Percentiles rank a stretch among this genome's conserved stretches.
Conservation (phyloP, 2,113 vertebrate genomes). For the Ophiodon elongatus region DNA sequence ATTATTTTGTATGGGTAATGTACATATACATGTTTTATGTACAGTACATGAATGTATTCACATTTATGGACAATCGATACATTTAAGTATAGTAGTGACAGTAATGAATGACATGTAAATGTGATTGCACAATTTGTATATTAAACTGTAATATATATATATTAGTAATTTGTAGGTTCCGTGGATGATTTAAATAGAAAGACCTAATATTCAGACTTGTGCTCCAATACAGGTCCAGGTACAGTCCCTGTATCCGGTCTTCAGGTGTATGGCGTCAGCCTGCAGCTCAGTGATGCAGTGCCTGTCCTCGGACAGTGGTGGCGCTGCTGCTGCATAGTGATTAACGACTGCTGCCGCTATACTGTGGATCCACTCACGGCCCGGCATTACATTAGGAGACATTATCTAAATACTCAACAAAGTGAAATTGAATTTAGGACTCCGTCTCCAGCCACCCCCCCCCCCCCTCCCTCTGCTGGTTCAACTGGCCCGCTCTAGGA, state of each 20-base stretch:
- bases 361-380: constrained; percentile 61
- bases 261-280: constrained; percentile 20
- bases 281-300: constrained; percentile 41
- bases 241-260: constrained; percentile 2
- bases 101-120: not conserved
- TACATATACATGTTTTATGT: not conserved
- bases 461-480: constrained; percentile 28
- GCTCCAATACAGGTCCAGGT: not conserved
- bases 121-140: not conserved
- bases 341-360: constrained; percentile 46
- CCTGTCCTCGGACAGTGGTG: constrained; percentile 64
- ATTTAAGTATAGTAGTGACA: not conserved
- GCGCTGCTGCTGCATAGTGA: constrained; percentile 78
- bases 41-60: not conserved
- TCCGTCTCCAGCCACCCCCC: constrained; percentile 37
- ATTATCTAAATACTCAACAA: constrained; percentile 86
- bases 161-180: not conserved
- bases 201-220: not conserved
- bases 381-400: constrained; percentile 78
- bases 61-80: not conserved
- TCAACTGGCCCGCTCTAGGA: constrained; percentile 72
- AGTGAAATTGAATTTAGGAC: constrained; percentile 83
- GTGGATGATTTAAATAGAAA: not conserved
- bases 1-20: not conserved
- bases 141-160: not conserved